Conservation (phyloP, 1,140 invertebrate genomes). For the Stratiolaelaps scimitus region DNA sequence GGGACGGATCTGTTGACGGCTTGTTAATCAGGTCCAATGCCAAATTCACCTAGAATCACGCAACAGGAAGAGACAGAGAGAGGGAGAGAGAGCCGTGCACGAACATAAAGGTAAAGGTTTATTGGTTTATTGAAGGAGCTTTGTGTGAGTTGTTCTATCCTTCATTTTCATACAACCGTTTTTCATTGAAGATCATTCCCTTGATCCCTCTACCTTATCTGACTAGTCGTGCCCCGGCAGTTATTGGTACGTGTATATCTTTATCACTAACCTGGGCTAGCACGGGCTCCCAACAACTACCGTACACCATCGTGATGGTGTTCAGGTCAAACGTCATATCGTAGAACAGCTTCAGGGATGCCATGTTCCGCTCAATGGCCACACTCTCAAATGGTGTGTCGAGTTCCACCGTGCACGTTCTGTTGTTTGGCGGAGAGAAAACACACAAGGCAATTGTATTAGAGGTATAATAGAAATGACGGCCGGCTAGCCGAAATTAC, state of each 20-base stretch:
- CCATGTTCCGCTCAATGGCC: slow-evolving; percentile 60
- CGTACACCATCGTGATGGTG: slow-evolving; percentile 61
- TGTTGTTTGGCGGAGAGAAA: no score
- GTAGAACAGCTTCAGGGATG: slow-evolving; percentile 89
- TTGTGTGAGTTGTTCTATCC: no score
- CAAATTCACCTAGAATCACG: slow-evolving; percentile 37
- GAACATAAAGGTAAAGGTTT: no score
- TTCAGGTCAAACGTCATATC: slow-evolving; percentile 61
- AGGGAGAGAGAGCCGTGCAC: no score
- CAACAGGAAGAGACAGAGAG: slow-evolving; percentile 6
- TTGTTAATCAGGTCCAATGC: slow-evolving; percentile 56
- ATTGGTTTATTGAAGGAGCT: no score
- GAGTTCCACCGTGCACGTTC: slow-evolving; percentile 44
- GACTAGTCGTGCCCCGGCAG: no score
- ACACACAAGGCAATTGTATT: no score
- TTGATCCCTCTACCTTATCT: no score
- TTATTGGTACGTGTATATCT: not conserved
- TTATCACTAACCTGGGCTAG: slow-evolving; percentile 56
- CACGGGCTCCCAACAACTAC: slow-evolving; percentile 96
- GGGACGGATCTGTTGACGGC: slow-evolving; percentile 82
- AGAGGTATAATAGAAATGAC: no score
- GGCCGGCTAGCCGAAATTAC: slow-evolving; percentile 28
- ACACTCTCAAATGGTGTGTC: slow-evolving; percentile 44
- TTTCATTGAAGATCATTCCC: no score
- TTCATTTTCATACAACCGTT: not conserved